These are phyloP conservation scores for Ectemnius continuus DNA, from an alignment of 2,888 invertebrate species.

Conservation along the genomic window DNA sequence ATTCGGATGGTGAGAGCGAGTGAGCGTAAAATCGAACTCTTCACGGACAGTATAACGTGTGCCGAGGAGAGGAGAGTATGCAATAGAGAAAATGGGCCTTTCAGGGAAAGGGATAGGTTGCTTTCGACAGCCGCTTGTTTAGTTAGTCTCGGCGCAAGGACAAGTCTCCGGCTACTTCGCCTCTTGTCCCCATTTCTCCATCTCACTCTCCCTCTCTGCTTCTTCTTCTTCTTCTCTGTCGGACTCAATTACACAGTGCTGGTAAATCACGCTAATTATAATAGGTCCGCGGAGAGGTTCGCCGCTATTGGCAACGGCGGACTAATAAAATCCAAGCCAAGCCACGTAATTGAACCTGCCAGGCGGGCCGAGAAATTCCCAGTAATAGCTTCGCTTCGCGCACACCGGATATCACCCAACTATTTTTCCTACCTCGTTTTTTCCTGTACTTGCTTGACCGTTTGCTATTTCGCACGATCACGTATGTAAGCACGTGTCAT, in stretches of 20 bases:
- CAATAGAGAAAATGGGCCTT: background rate
- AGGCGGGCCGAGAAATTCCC: background rate
- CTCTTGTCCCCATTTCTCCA: slow-evolving; percentile 37
- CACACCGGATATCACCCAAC: background rate
- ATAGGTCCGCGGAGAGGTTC: slow-evolving; percentile 13
- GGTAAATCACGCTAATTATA: slow-evolving; percentile 40
- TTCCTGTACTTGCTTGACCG: background rate
- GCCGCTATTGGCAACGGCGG: slow-evolving; percentile 7
- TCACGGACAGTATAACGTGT: background rate
- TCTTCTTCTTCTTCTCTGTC: no score
- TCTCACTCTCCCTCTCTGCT: no score
- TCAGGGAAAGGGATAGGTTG: no score
- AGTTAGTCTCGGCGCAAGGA: slow-evolving; percentile 32
- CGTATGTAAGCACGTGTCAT: background rate
- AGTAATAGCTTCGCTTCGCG: background rate
- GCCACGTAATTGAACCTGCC: slow-evolving; percentile 16
- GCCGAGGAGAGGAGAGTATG: background rate
- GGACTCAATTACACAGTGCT: slow-evolving; percentile 16
- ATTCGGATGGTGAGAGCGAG: slow-evolving; percentile 2
- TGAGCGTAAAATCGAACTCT: background rate
- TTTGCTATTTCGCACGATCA: background rate
- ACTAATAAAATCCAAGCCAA: slow-evolving; percentile 15
- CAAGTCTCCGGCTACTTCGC: slow-evolving; percentile 2
- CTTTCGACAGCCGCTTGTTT: background rate
- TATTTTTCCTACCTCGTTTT: background rate